These are phyloP conservation scores for Euglossa dilemma DNA, from an alignment of 1,140 invertebrate genomes.

Conservation along the genomic window DNA sequence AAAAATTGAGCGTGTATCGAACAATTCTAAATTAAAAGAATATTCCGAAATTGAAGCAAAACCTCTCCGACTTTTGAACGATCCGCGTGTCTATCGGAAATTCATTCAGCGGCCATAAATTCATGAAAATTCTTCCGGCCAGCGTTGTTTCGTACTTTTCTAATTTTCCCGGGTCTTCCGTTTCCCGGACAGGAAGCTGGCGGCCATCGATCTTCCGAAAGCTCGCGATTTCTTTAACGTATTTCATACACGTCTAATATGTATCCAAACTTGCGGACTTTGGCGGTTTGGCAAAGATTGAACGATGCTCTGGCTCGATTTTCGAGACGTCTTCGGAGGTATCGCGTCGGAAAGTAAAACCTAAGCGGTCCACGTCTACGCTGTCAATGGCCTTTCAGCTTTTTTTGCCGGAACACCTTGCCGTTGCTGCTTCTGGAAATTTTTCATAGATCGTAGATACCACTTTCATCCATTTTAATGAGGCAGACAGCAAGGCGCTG, in stretches of 20 bases:
- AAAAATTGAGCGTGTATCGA: too few species aligned
- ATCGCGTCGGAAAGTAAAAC: conserved; percentile 3
- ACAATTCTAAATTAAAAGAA: too few species aligned
- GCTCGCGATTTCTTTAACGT: neutral
- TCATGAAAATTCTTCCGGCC: neutral
- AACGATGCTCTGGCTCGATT: neutral
- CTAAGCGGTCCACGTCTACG: neutral
- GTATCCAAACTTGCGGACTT: neutral
- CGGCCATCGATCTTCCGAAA: neutral
- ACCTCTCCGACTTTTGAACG: too few species aligned
- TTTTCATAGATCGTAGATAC: conserved; percentile 36
- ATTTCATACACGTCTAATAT: conserved; percentile 6
- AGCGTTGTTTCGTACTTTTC: neutral
- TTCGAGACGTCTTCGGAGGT: neutral
- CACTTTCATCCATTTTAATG: conserved; percentile 38
- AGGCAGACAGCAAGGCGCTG: neutral
- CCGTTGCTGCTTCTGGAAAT: neutral
- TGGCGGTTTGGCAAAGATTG: neutral
- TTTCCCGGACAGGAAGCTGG: too few species aligned
- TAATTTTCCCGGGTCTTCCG: neutral
- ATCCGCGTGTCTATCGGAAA: too few species aligned
- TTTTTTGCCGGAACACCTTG: neutral
- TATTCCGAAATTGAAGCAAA: too few species aligned
- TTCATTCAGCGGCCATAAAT: too few species aligned
- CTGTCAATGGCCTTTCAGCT: conserved; percentile 21